These are phyloP conservation scores for Hyperoodon ampullatus DNA, from an alignment of 2,113 vertebrate genomes.

Conservation along the genomic window DNA sequence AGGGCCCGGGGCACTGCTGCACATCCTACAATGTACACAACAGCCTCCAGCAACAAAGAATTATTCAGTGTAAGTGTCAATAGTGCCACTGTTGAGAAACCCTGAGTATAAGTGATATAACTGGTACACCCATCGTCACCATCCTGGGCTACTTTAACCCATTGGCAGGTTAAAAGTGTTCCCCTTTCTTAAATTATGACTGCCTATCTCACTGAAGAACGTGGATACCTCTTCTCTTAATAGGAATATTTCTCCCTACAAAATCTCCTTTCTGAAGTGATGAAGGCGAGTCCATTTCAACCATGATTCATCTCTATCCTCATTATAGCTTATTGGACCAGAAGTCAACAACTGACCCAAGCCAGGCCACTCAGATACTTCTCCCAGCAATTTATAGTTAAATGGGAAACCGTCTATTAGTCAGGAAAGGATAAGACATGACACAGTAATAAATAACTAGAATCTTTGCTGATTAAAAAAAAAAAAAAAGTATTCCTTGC, in stretches of 20 bases:
- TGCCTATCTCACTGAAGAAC: not conserved
- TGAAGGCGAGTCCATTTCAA: not conserved
- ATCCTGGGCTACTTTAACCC: not conserved
- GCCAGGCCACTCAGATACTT: not conserved
- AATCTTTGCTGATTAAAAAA: not conserved
- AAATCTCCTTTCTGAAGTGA: not conserved
- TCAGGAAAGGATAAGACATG: not conserved
- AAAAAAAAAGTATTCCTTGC: not conserved
- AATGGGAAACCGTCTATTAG: not conserved
- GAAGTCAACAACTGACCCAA: not conserved
- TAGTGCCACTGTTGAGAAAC: not conserved
- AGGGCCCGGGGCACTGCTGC: not conserved
- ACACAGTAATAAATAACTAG: not conserved
- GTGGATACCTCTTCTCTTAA: not conserved
- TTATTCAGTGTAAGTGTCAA: not conserved
- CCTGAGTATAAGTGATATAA: too few species aligned
- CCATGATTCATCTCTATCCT: not conserved
- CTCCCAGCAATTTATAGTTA: not conserved
- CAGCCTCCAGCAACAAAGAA: not conserved
- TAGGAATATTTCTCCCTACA: not conserved
- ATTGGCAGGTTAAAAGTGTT: not conserved
- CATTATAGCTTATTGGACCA: not conserved
- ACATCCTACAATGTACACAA: not conserved
- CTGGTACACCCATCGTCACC: rapidly evolving
- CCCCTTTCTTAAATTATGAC: not conserved